Evolutionary conservation across 1,140 invertebrate species (phyloP).

Genomic region (Zaprionus ornatus): DNA sequence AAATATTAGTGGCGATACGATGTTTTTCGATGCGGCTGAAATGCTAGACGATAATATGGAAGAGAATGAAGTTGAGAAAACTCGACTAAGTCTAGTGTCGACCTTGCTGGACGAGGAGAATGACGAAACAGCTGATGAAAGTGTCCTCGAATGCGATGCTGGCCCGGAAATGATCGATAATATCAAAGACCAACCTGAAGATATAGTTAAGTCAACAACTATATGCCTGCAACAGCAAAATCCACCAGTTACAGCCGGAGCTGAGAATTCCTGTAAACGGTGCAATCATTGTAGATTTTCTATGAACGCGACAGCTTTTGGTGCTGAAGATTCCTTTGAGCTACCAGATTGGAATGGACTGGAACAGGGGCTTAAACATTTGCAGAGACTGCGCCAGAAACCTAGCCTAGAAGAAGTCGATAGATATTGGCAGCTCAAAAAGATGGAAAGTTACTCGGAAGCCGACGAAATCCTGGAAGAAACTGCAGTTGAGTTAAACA

Average conservation of each 20-base stretch:
- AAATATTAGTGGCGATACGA: slow-evolving; percentile 54
- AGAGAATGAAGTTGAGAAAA: slow-evolving; percentile 48
- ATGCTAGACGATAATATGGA: slow-evolving; percentile 9
- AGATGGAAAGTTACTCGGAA: slow-evolving; percentile 6
- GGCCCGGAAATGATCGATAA: not conserved
- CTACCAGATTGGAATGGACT: slow-evolving; percentile 35
- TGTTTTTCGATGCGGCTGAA: slow-evolving; percentile 29
- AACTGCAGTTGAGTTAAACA: not conserved
- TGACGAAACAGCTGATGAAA: not conserved
- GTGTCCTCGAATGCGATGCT: not conserved
- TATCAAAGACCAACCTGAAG: not conserved
- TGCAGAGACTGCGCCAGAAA: slow-evolving; percentile 29
- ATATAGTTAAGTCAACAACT: slow-evolving; percentile 16
- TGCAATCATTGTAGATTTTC: slow-evolving; percentile 55
- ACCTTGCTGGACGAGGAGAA: slow-evolving; percentile 57
- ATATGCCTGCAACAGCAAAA: slow-evolving; percentile 32
- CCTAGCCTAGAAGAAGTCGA: slow-evolving; percentile 42
- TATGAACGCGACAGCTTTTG: slow-evolving; percentile 15
- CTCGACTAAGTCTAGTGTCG: slow-evolving; percentile 60
- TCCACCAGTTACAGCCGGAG: slow-evolving; percentile 18
- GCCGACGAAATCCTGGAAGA: not conserved
- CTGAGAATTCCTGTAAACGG: slow-evolving; percentile 37
- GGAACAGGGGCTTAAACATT: not conserved
- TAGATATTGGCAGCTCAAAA: slow-evolving; percentile 38
- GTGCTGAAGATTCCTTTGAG: slow-evolving; percentile 27